Percentiles rank a stretch among this genome's conserved stretches.
phyloP scores from a whole-genome alignment of 2,888 invertebrate species.

The Drosophila quinaria region DNA sequence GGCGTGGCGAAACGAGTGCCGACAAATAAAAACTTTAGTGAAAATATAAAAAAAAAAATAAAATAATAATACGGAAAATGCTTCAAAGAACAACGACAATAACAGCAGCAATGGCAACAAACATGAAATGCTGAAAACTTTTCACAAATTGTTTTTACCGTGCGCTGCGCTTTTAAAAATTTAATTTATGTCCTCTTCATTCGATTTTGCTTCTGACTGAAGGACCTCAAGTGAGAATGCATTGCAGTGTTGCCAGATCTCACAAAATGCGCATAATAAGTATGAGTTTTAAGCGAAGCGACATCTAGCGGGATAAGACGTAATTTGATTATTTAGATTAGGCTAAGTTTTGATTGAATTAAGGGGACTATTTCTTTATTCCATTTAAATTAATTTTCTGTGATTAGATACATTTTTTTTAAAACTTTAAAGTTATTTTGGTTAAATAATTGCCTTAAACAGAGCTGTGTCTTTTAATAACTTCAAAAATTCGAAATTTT shows the following conservation, averaged over 20 bases:
- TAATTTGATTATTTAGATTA: background rate
- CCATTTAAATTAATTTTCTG: too few relatives aligned
- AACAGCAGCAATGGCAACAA: constrained; percentile 23
- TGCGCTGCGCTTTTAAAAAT: constrained; percentile 49
- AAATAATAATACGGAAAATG: constrained; percentile 9
- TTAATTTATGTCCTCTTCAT: constrained; percentile 62
- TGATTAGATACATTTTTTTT: too few relatives aligned
- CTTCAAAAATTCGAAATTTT: too few relatives aligned
- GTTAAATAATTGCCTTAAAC: too few relatives aligned
- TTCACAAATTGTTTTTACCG: constrained; percentile 61
- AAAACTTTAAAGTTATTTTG: too few relatives aligned
- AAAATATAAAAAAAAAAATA: constrained; percentile 25
- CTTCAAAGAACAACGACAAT: constrained; percentile 3
- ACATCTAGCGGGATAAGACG: background rate
- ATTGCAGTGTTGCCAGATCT: constrained; percentile 12
- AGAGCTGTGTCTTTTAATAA: too few relatives aligned
- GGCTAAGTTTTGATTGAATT: background rate
- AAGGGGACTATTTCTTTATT: background rate
- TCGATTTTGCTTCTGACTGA: constrained; percentile 19
- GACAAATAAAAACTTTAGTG: constrained; percentile 42
- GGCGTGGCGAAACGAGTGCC: constrained; percentile 43
- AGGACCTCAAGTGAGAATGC: constrained; percentile 3
- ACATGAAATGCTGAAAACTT: constrained; percentile 46
- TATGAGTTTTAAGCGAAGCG: background rate
- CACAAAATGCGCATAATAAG: background rate